Evolutionary conservation across 30 jellyfish, hydroid and myxozoan species (phyloP).

Genomic region (Hydractinia symbiolongicarpus): DNA sequence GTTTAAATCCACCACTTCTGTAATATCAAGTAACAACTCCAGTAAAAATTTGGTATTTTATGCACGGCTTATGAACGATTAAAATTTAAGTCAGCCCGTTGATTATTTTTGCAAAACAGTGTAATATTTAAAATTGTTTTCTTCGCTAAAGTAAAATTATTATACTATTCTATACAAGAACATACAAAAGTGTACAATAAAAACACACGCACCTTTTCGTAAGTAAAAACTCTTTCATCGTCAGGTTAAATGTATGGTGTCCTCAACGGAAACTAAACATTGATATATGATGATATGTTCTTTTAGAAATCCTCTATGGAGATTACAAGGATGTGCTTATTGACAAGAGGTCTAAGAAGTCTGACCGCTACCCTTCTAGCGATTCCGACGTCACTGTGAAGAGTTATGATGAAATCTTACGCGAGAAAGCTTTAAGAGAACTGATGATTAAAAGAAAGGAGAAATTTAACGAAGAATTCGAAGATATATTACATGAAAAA

Average conservation of each 20-base stretch:
- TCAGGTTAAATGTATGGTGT: neutral
- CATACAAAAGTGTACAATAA: neutral
- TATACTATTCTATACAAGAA: neutral
- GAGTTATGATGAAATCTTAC: conserved; percentile 75
- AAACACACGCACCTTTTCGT: neutral
- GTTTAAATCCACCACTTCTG: too few relatives aligned
- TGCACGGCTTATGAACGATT: too few relatives aligned
- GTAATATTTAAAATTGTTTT: too few relatives aligned
- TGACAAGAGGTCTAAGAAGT: conserved; percentile 1
- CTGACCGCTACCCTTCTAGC: conserved; percentile 1
- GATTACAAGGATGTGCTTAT: conserved; percentile 33
- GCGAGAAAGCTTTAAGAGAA: conserved; percentile 89
- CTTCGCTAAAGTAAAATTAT: neutral
- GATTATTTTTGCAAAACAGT: too few relatives aligned
- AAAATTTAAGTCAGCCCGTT: too few relatives aligned
- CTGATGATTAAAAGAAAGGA: conserved; percentile 57
- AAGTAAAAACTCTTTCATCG: neutral
- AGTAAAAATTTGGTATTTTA: too few relatives aligned
- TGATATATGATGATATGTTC: neutral
- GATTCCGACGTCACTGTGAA: conserved; percentile 58
- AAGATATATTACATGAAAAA: conserved; percentile 11
- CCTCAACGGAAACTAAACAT: neutral
- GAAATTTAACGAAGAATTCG: conserved; percentile 28
- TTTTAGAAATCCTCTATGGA: conserved; percentile 31
- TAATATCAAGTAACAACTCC: too few relatives aligned